Evolutionary conservation across 1,140 invertebrate genomes (phyloP).

Genomic region (Ctenoplectra terminalis): DNA sequence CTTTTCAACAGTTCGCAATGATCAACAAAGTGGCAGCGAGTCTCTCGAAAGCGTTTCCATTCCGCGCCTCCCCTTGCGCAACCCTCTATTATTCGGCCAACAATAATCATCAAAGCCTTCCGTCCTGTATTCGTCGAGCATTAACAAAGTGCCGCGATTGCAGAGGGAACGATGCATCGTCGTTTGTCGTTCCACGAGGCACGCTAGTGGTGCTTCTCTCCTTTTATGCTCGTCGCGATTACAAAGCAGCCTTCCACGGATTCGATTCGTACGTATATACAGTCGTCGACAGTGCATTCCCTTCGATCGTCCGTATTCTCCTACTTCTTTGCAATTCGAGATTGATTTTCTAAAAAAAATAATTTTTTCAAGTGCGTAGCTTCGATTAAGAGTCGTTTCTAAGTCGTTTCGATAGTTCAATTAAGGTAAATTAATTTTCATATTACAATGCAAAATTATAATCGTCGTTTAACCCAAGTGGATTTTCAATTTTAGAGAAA

Average conservation of each 20-base stretch:
- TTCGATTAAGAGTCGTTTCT: too few relatives aligned
- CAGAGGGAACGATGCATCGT: slow-evolving; percentile 20
- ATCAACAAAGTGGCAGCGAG: slow-evolving; percentile 30
- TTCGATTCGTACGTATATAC: slow-evolving; percentile 4
- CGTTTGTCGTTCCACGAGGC: slow-evolving; percentile 30
- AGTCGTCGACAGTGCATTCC: not conserved
- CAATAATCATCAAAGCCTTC: slow-evolving; percentile 43
- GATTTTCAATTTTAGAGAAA: too few relatives aligned
- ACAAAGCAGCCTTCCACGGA: slow-evolving; percentile 7
- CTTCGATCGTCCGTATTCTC: not conserved
- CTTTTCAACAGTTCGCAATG: not conserved
- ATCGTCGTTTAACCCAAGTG: too few relatives aligned
- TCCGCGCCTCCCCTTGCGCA: not conserved
- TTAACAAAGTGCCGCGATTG: slow-evolving; percentile 51
- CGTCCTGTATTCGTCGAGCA: slow-evolving; percentile 18
- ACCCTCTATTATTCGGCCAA: slow-evolving; percentile 29
- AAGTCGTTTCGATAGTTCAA: too few relatives aligned
- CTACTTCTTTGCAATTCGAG: too few relatives aligned
- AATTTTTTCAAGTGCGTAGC: too few relatives aligned
- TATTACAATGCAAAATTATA: too few relatives aligned
- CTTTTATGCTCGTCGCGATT: slow-evolving; percentile 10
- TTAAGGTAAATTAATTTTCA: too few relatives aligned
- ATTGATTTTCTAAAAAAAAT: too few relatives aligned
- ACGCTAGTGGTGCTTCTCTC: slow-evolving; percentile 17
- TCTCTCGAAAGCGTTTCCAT: slow-evolving; percentile 13